phyloP scores from a whole-genome alignment of 2,113 vertebrate genomes.

The Ovis aries region DNA sequence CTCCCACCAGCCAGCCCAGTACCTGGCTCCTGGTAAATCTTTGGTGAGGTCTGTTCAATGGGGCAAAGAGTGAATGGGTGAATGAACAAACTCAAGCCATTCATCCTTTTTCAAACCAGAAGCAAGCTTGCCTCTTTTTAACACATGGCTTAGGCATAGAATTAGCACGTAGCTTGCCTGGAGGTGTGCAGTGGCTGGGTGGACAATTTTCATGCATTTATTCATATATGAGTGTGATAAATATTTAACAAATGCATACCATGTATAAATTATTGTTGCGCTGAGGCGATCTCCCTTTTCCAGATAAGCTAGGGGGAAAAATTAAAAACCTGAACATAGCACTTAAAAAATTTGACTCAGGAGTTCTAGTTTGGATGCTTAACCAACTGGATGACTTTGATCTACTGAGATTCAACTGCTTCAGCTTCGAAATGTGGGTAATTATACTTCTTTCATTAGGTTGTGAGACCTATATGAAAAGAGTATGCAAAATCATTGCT shows the following conservation, averaged over 20 bases:
- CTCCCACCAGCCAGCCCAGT: not conserved
- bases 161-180: not conserved
- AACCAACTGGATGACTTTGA: not conserved
- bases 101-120: not conserved
- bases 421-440: not conserved
- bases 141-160: not conserved
- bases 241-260: not conserved
- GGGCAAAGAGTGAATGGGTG: not conserved
- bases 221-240: not conserved
- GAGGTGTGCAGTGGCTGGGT: not conserved
- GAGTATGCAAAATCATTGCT: not conserved
- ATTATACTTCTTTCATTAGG: not conserved
- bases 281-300: not conserved
- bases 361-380: not conserved
- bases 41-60: not conserved
- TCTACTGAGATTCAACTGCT: not conserved
- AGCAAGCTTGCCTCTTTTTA: not conserved
- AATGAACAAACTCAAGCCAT: not conserved
- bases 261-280: not conserved
- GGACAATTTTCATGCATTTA: not conserved
- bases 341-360: not conserved
- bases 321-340: not conserved
- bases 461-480: not conserved
- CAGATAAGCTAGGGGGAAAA: not conserved
- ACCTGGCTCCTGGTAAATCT: not conserved